These are phyloP conservation scores for Synaphobranchus kaupii DNA, from an alignment of 2,797 vertebrate species.

Conservation along the genomic window DNA sequence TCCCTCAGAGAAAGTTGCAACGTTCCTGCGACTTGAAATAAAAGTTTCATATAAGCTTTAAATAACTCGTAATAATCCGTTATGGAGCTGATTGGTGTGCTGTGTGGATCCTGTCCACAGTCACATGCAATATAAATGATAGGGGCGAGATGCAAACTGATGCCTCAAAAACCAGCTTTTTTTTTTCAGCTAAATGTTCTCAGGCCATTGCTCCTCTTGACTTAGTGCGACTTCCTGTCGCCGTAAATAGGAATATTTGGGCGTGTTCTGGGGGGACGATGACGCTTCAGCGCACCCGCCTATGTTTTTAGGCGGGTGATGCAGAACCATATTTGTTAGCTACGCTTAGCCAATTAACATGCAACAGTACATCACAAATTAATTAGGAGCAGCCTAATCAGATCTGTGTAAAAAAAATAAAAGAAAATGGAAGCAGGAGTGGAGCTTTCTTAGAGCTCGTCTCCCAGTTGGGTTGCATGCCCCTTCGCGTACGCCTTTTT, in stretches of 20 bases:
- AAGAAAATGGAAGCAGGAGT: slow-evolving; percentile 41
- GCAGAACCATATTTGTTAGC: slow-evolving; percentile 9
- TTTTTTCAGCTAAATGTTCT: slow-evolving; percentile 37
- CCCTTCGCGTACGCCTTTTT: slow-evolving; percentile 59
- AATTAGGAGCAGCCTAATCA: slow-evolving; percentile 80
- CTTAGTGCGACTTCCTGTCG: slow-evolving; percentile 36
- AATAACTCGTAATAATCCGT: background rate
- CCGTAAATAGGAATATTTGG: slow-evolving; percentile 40
- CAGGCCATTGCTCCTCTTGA: slow-evolving; percentile 37
- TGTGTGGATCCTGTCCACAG: slow-evolving; percentile 32
- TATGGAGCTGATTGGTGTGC: slow-evolving; percentile 25
- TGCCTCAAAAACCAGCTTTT: slow-evolving; percentile 42
- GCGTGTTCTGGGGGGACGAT: background rate
- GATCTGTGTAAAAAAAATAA: slow-evolving; percentile 72
- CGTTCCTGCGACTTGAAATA: slow-evolving; percentile 1
- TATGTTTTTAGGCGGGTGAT: too few species aligned
- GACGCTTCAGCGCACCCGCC: too few species aligned
- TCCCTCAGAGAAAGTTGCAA: slow-evolving; percentile 30
- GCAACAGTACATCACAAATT: slow-evolving; percentile 77
- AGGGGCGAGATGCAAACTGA: slow-evolving; percentile 30
- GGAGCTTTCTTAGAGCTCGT: slow-evolving; percentile 73
- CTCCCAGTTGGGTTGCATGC: slow-evolving; percentile 74
- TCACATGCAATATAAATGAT: slow-evolving; percentile 39
- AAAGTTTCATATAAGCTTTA: background rate
- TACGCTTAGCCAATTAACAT: slow-evolving; percentile 81